phyloP scores from a whole-genome alignment of 2,113 vertebrate species.

The Charadrius vociferus region DNA sequence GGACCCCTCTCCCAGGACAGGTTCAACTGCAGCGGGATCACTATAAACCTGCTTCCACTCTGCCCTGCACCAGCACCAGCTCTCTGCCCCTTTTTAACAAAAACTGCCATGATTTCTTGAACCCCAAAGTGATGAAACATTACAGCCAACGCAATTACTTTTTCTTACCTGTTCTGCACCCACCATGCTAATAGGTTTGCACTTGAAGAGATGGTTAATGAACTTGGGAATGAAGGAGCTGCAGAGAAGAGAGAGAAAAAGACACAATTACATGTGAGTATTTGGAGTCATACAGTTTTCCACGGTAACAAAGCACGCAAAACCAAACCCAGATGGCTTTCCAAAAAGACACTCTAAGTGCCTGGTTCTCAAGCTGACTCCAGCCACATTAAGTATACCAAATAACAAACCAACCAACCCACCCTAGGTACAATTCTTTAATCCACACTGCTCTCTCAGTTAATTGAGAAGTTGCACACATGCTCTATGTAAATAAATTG shows the following conservation, averaged over 20 bases:
- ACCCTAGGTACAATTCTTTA: background rate
- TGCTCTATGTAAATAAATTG: background rate
- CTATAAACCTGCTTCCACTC: background rate
- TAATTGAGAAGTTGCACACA: background rate
- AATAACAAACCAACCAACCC: background rate
- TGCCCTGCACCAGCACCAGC: background rate
- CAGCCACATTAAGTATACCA: background rate
- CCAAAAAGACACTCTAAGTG: background rate
- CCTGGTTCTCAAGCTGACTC: background rate
- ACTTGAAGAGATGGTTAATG: slow-evolving; percentile 98
- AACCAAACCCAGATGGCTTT: background rate
- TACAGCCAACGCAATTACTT: background rate
- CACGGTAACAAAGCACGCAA: background rate
- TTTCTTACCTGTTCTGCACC: slow-evolving; percentile 93
- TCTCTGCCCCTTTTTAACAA: background rate
- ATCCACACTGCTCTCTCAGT: background rate
- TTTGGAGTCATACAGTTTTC: background rate
- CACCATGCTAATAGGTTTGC: slow-evolving; percentile 99
- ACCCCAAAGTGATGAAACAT: background rate
- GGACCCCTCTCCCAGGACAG: background rate
- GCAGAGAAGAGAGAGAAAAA: slow-evolving; percentile 12
- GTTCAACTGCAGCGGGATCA: background rate
- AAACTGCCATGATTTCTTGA: background rate
- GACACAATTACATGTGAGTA: background rate
- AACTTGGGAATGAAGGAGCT: slow-evolving; percentile 99